These are phyloP conservation scores for Thera britannica DNA, from an alignment of 2,888 invertebrate genomes.

Conservation along the genomic window DNA sequence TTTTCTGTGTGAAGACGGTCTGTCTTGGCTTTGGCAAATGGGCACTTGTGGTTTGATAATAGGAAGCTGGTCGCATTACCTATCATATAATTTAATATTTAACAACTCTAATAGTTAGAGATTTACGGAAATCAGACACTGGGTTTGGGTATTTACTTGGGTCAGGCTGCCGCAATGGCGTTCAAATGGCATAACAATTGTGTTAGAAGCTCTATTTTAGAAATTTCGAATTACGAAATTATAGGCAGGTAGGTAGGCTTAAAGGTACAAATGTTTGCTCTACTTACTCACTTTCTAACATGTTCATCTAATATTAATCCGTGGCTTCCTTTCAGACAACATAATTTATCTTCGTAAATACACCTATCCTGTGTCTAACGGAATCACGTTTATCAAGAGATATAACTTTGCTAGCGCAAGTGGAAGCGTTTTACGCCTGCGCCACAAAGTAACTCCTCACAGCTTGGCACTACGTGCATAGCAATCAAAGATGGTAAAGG, in stretches of 20 bases:
- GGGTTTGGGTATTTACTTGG: neutral
- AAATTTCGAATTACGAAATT: neutral
- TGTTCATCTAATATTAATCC: neutral
- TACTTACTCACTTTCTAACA: neutral
- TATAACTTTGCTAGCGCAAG: neutral
- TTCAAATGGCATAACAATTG: neutral
- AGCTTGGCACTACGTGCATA: slow-evolving; percentile 7
- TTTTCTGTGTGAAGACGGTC: too few species aligned
- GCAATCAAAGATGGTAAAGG: slow-evolving; percentile 28
- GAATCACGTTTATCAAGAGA: neutral
- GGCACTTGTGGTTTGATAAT: too few species aligned
- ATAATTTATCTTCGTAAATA: neutral
- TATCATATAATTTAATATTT: too few species aligned
- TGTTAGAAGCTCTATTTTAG: neutral
- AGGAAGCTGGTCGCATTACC: too few species aligned
- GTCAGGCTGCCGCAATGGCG: neutral
- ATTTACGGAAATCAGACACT: neutral
- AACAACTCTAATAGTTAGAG: neutral
- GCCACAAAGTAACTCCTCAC: slow-evolving; percentile 2
- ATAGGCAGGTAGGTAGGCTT: too few species aligned
- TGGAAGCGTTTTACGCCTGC: neutral
- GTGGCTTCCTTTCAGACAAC: neutral
- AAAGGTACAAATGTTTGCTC: neutral
- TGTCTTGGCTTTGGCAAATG: too few species aligned
- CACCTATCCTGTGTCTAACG: neutral